Evolutionary conservation across 2,888 invertebrate species (phyloP).

Genomic region (Ophion ventricosus): DNA sequence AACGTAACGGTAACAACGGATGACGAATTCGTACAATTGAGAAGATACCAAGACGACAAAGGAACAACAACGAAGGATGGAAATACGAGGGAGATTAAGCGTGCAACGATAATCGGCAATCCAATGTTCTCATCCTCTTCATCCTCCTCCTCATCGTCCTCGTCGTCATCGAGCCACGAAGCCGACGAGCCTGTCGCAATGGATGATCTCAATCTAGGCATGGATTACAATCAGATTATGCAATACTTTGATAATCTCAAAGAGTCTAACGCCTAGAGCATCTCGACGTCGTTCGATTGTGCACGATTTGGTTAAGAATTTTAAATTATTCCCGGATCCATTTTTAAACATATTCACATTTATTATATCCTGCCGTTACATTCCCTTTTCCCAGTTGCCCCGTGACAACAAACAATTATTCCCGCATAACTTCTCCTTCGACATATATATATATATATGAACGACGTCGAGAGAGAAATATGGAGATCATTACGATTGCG

Average conservation of each 20-base stretch:
- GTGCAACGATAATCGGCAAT: slow-evolving; percentile 94
- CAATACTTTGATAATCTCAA: slow-evolving; percentile 99
- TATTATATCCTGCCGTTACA: background rate
- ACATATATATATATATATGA: slow-evolving; percentile 55
- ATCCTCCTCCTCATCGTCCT: slow-evolving; percentile 83
- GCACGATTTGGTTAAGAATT: slow-evolving; percentile 88
- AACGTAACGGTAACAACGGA: slow-evolving; percentile 69
- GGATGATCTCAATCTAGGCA: slow-evolving; percentile 92
- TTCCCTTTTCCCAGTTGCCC: slow-evolving; percentile 1
- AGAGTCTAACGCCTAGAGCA: slow-evolving; percentile 94
- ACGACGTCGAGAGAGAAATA: slow-evolving; percentile 62
- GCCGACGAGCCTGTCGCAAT: slow-evolving; percentile 88
- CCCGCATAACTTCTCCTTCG: slow-evolving; percentile 37
- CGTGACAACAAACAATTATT: background rate
- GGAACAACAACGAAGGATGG: slow-evolving; percentile 72
- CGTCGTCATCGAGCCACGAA: slow-evolving; percentile 76
- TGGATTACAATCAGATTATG: slow-evolving; percentile 99
- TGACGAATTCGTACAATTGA: slow-evolving; percentile 79
- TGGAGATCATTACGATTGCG: slow-evolving; percentile 57
- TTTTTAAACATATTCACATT: too few relatives aligned
- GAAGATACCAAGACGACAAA: slow-evolving; percentile 75
- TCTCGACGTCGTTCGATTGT: slow-evolving; percentile 89
- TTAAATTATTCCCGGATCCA: too few relatives aligned
- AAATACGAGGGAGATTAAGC: slow-evolving; percentile 87
- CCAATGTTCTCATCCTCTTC: slow-evolving; percentile 90